Evolutionary conservation across 2,113 vertebrate genomes (phyloP).

Genomic region (Cephalophus harveyi): DNA sequence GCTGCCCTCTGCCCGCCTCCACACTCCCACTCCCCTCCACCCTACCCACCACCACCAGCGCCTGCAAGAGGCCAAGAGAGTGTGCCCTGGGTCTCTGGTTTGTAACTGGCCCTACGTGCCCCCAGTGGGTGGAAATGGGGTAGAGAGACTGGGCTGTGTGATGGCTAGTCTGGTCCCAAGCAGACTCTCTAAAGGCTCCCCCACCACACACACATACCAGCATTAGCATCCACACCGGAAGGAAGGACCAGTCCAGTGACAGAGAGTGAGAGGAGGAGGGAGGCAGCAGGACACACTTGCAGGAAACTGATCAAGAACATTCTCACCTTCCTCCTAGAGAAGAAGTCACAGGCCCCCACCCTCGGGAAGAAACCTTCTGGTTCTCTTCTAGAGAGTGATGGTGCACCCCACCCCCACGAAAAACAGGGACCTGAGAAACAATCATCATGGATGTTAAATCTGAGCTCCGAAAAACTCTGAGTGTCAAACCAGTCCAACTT

Average conservation of each 20-base stretch:
- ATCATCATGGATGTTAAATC: neutral
- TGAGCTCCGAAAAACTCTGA: neutral
- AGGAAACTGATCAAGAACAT: too few relatives aligned
- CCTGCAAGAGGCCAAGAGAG: neutral
- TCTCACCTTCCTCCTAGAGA: neutral
- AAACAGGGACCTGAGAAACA: neutral
- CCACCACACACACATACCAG: rapidly evolving
- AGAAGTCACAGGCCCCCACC: rapidly evolving
- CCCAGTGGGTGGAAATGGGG: neutral
- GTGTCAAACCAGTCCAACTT: neutral
- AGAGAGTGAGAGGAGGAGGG: too few relatives aligned
- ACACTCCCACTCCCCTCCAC: neutral
- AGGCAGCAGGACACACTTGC: neutral
- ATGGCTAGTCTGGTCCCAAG: neutral
- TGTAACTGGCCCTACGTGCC: neutral
- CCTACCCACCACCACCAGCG: too few relatives aligned
- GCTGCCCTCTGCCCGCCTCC: neutral
- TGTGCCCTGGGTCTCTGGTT: neutral
- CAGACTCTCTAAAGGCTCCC: neutral
- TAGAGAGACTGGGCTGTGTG: neutral
- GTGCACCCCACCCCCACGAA: neutral
- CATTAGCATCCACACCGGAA: neutral
- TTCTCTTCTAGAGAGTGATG: neutral
- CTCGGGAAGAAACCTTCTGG: too few relatives aligned
- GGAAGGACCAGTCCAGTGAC: neutral